phyloP scores from a whole-genome alignment of 2,888 invertebrate genomes.

The Acleris literana region DNA sequence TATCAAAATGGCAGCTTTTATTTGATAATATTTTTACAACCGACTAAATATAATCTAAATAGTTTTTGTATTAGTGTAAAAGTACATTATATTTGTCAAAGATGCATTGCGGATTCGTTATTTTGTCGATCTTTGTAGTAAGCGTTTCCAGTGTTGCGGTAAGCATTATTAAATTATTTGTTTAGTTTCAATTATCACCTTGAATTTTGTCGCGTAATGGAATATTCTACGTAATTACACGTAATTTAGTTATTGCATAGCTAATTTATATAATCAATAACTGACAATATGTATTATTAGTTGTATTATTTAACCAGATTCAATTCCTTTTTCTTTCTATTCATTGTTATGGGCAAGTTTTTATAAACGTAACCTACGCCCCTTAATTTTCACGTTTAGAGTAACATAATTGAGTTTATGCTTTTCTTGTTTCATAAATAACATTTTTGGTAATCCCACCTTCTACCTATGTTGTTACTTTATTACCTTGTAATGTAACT shows the following conservation, averaged over 20 bases:
- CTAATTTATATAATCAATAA: background rate
- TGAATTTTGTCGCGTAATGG: background rate
- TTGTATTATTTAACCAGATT: background rate
- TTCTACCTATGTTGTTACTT: no score
- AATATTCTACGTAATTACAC: background rate
- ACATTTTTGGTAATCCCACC: no score
- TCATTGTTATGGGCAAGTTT: no score
- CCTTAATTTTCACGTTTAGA: no score
- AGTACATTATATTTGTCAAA: slow-evolving; percentile 14
- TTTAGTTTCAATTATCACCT: slow-evolving; percentile 13
- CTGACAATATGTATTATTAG: background rate
- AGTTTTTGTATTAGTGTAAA: background rate
- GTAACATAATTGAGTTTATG: no score
- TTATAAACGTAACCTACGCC: no score
- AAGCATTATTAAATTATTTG: slow-evolving; percentile 42
- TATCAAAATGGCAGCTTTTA: slow-evolving; percentile 26
- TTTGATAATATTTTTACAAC: background rate
- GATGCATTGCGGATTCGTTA: slow-evolving; percentile 48
- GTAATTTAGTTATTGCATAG: no score
- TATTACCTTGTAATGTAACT: no score
- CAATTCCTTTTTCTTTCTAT: no score
- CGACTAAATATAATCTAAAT: background rate
- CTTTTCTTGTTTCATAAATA: no score
- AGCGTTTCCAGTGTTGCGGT: slow-evolving; percentile 51
- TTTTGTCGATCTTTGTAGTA: slow-evolving; percentile 45